Base-by-base conservation (phyloP, 1,140 invertebrate genomes). In the Pseudomyrmex dendroicus region DNA sequence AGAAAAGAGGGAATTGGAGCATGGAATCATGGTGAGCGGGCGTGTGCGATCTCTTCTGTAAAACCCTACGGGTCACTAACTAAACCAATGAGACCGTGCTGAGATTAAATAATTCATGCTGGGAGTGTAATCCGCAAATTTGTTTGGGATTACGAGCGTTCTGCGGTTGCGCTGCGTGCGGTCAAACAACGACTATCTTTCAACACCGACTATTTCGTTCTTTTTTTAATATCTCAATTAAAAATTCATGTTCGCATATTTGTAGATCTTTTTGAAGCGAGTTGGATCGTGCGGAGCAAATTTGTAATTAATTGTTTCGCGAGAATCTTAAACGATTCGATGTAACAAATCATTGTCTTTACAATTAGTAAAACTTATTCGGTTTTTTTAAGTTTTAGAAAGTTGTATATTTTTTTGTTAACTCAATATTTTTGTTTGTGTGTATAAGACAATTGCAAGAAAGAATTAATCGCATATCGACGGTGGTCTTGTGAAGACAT, bases 41-140 rank as follows among this genome's bases (percentile, higher is more conserved):
- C 86, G 89, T 90, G 88, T 83, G 89, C 88, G 84, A 90, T 90
- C 86, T 89, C 84, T 84, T 82, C 72, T 85, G 86, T 84, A 86
- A 86, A 85, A 91, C 87, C 88, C 90, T 84, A 90, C 88, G 89
- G 89, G 91, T 91, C 91, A 90, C 91, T 91, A 92, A 92, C 91
- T 92, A 92, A 92, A 92, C 91, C 91, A 92, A 91, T 92, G 89
- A 92, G 89, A 89, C 87, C 91, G 91, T 91, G 91, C 90, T 90
- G 92, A 90, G 92, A 92, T 92, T 92, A 92, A 92, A 92, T 92
- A 93, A 93, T 93, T 92, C 92, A 92, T 90, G 92, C 93, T 92
- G 91, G 77, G 92, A 91, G 89, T 90, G 90, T 92, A 93, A 93
- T 93, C 92, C 92, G 92, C 92, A 92, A 93, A 93, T 93, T 92